Base-by-base conservation (phyloP, 2,797 vertebrate genomes). In the Sebastes cheni region DNA sequence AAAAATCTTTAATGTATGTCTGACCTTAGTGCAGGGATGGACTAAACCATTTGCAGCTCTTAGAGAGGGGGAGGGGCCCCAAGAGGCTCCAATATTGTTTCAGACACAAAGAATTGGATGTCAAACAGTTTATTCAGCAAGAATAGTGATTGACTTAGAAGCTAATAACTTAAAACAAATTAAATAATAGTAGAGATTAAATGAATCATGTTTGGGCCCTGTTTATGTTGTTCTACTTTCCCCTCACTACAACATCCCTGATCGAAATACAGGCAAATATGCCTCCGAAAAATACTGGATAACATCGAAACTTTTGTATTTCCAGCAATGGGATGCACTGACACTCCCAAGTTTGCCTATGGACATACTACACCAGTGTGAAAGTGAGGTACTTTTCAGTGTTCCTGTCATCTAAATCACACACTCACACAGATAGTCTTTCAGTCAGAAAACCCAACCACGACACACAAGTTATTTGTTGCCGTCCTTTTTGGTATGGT, bases 381-480 rank as follows among this genome's bases (percentile, higher is more conserved):
- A 74, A 74, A 72, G 22, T 52, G 58, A 55, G 27, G 6, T 29
- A 64, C 65, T 82, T 75, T 68, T 46, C 52, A 10, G 34, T 18
- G 18, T 72, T 69, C n/a, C n/a, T 79, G 64, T 79, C 64, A 70
- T 66, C 6, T 8, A 73, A 71, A 61, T 42, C 73, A 80, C 54
- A 79, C 36, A 39, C 70, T 68, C 32, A 71, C 36, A 83, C 13
- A 75, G 54, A 39, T 68, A 39, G 29, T 68, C 23, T 72, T 78
- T 73, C 67, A 66, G 22, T 83, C 34, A 55, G 32, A 75, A 86
- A 81, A 74, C 25, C 22, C 23, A 65, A 23, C 23, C 74, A 10
- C 60, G 66, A 86, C 73, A 75, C 16, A 64, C 67, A 76, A 59
- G 54, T 73, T 59, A 72, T 73, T 79, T 82, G 84, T 67, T 76